Base-by-base conservation (phyloP, 2,797 vertebrate genomes). In the Hydrolagus colliei region DNA sequence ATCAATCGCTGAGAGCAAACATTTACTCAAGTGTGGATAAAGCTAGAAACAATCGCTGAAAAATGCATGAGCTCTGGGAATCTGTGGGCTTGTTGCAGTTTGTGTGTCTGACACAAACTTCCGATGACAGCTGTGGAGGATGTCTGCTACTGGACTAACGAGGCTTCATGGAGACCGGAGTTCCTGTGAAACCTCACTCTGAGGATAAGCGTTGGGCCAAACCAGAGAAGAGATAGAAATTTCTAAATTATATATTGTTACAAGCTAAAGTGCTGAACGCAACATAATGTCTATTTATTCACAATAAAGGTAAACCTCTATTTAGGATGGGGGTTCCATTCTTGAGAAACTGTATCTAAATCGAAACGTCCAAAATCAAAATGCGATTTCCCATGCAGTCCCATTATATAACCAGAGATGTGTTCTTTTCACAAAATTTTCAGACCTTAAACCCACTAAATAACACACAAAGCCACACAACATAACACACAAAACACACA, bases 31-130 rank as follows among this genome's bases (percentile, higher is more conserved):
- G 59, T 63, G 62, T 65, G 77, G 62, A 18, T 16, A 80, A 65
- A 9, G 22, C 61, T 65, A 80, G 77, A 65, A 63, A 65, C 20
- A 80, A n/a, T 27, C 62, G 32, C 77, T 80, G 61, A 80, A 80
- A 80, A 59, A 80, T 80, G 77, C 52, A 80, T 80, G 27, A 80
- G 77, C 77, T 80, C 32, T 13, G 77, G 61, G 77, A 80, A 80
- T 65, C 77, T 65, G 77, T 27, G 77, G 2, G 22, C 77, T 80
- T 80, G 77, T 59, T 14, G 62, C 9, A 32, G 77, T 80, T n/a
- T 32, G 77, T 62, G 32, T 18, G 5, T 65, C 63, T 80, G 77
- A 80, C 62, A 80, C 65, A 27, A 62, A 65, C 13, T 32, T 65
- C 12, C 6, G 77, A 61, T 27, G 77, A 80, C 77, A 80, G 62